Evolutionary conservation across 2,888 invertebrate genomes (phyloP), one percentile per base, ranked within the genome.

Genomic region (Lymantria monacha): DNA sequence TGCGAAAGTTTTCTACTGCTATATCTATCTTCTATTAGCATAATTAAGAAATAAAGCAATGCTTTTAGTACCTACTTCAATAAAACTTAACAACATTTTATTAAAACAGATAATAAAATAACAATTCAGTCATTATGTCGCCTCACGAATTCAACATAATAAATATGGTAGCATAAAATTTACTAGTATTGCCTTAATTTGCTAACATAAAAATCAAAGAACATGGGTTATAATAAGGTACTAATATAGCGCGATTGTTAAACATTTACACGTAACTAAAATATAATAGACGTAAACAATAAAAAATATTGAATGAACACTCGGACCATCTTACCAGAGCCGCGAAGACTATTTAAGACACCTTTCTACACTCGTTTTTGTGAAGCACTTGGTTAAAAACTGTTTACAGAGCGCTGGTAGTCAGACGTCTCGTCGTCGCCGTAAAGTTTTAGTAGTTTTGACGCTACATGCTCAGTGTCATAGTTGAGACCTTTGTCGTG

Each of bases 381-480:
- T 65, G 50, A 63, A 52, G 54, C 49, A 64, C 62, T 67, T 57
- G 62, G 48, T 45, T 57, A 62, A 55, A 68, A 55, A 56, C 59
- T 51, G 50, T 59, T 51, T 57, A 59, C 50, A 53, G 61, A 58
- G 55, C 51, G 63, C 60, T 68, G 62, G 60, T 66, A 68, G 69
- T 71, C 70, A 76, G 74, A 72, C 76, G 70, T 72, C 78, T 78
- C 71, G 73, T 58, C 74, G 67, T 61, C 72, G 63, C 73, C 72
- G 82, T 81, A 76, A 79, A 78, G 64, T 82, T 85, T 84, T 82
- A 85, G 80, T 85, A 83, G 87, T 85, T 86, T 87, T 83, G 85
- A 82, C 85, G 87, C 86, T 82, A 80, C 79, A 74, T 72, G 79
- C 72, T 74, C 72, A 79, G 88, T 86, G 87, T 87, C 82, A 86